Conservation (phyloP, 2,888 invertebrate species). For the Phaonia tiefii region DNA sequence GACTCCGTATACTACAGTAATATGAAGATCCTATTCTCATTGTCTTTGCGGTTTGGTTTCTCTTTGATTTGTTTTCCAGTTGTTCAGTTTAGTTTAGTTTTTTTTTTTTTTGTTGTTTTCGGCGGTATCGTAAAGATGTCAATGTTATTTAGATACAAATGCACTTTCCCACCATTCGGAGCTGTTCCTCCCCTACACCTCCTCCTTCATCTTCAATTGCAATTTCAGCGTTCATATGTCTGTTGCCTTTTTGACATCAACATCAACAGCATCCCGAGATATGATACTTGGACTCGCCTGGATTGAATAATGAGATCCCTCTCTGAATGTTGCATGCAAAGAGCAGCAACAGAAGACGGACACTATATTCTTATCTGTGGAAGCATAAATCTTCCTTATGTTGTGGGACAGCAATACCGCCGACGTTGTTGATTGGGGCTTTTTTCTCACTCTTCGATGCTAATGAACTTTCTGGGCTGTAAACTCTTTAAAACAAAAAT, state of each 20-base stretch:
- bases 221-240: not conserved
- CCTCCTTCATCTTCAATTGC: constrained; percentile 8
- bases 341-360: not conserved
- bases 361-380: constrained; percentile 6
- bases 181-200: not conserved
- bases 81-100: constrained; percentile 49
- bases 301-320: constrained; percentile 12
- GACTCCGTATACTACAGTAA: no score
- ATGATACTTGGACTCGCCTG: constrained; percentile 4
- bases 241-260: constrained; percentile 2
- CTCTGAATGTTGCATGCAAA: not conserved
- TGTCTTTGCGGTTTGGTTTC: constrained; percentile 34
- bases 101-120: constrained; percentile 23
- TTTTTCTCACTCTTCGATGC: constrained; percentile 33
- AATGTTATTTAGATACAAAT: constrained; percentile 66
- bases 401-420: constrained; percentile 36
- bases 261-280: constrained; percentile 11
- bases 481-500: not conserved
- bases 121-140: constrained; percentile 67
- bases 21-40: constrained; percentile 29
- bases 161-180: constrained; percentile 38
- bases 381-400: constrained; percentile 28
- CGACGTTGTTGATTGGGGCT: not conserved
- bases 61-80: constrained; percentile 35
- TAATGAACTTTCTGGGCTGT: constrained; percentile 59